Conservation (phyloP, 2,797 vertebrate species). For the Hippocampus kuda region DNA sequence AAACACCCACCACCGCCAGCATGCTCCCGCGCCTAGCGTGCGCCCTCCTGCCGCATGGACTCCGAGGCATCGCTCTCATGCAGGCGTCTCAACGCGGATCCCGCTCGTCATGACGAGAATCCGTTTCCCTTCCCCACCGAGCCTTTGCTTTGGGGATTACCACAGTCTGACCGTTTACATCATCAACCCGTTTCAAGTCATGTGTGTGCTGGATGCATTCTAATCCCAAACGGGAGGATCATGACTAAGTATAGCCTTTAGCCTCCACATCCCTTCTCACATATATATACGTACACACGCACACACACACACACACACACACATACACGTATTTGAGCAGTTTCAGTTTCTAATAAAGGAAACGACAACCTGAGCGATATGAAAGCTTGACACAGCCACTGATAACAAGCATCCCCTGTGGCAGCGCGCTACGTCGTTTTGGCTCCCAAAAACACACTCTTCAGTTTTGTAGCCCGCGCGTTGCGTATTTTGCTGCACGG, state of each 20-base stretch:
- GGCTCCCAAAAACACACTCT: conserved; percentile 34
- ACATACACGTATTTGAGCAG: neutral
- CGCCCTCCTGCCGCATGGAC: conserved; percentile 36
- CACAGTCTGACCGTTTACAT: conserved; percentile 27
- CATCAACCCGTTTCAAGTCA: conserved; percentile 20
- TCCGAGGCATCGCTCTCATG: conserved; percentile 41
- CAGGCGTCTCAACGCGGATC: neutral
- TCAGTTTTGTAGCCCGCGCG: conserved; percentile 32
- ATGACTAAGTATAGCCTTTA: conserved; percentile 50
- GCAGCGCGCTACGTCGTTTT: conserved; percentile 25
- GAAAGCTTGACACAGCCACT: conserved; percentile 48
- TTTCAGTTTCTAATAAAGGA: conserved; percentile 29
- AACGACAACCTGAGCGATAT: conserved; percentile 32
- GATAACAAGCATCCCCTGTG: conserved; percentile 41
- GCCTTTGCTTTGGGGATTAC: neutral
- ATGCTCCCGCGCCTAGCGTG: neutral
- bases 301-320: no score
- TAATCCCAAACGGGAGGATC: conserved; percentile 51
- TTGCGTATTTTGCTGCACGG: conserved; percentile 18
- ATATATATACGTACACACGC: neutral
- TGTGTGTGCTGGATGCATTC: conserved; percentile 13
- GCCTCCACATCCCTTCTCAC: conserved; percentile 14
- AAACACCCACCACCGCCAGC: conserved; percentile 8
- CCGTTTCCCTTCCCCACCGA: neutral
- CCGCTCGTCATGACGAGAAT: neutral